A percentile compares a stretch with the other conserved stretches of the same genome.
Evolutionary conservation across 2,113 vertebrate genomes (phyloP).

Genomic region (Apaloderma vittatum): DNA sequence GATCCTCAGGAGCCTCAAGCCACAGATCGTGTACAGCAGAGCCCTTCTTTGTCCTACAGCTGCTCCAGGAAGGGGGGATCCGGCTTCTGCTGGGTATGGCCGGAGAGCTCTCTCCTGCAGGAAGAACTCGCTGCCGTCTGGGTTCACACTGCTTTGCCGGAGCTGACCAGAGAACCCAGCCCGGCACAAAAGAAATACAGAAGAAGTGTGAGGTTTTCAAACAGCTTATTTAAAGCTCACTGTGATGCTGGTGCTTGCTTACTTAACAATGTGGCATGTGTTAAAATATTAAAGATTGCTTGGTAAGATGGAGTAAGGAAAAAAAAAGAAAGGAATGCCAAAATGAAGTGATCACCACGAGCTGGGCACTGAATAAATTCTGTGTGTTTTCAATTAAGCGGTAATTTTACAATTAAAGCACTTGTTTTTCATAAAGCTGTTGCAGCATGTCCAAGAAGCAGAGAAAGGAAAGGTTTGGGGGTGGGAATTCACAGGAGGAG

Average conservation of each 20-base stretch:
- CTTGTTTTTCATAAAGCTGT: conserved; percentile 73
- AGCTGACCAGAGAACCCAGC: not conserved
- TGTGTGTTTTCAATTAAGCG: conserved; percentile 62
- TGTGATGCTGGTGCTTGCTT: not conserved
- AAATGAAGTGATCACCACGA: conserved; percentile 51
- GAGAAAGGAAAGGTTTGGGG: not conserved
- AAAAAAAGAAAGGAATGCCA: not conserved
- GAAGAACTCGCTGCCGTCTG: not conserved
- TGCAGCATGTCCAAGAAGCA: conserved; percentile 54
- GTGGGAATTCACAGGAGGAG: conserved; percentile 21
- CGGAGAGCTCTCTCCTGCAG: not conserved
- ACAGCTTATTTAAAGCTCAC: not conserved
- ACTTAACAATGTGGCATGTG: not conserved
- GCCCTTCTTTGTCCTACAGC: not conserved
- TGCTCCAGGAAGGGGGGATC: not conserved
- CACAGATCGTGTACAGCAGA: not conserved
- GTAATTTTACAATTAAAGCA: conserved; percentile 66
- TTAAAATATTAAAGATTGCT: conserved; percentile 14
- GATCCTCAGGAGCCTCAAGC: not conserved
- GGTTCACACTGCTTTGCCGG: not conserved
- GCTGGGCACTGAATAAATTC: conserved; percentile 48
- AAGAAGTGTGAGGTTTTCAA: not conserved
- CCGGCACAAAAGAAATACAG: not conserved
- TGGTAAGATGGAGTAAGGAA: not conserved
- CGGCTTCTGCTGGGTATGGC: accelerated